Evolutionary conservation across 2,113 vertebrate genomes (phyloP), one percentile per base, ranked within the genome.

Genomic region (Oryzias curvinotus): DNA sequence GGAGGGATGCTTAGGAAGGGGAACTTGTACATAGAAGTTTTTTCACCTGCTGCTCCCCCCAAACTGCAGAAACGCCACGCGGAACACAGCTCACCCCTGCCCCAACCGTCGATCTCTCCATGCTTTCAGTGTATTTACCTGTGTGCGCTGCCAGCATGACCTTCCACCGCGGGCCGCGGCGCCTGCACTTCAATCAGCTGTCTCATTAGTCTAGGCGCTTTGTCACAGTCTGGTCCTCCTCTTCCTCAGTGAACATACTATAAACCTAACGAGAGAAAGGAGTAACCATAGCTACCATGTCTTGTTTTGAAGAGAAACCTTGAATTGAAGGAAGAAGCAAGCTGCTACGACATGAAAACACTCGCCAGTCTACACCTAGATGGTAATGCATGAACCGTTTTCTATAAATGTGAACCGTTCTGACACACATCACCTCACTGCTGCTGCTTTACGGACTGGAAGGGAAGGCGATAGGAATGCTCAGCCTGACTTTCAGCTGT

Each of bases 81-180:
- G 56, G 62, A 64, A 36, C 67, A 18, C 52, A 56, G 57, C 58
- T 68, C 60, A 26, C 47, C 21, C 52, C 71, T 76, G 60, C 61
- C 63, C 41, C 45, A 51, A 58, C 75, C 30, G 41, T 54, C 58
- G 57, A 69, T 60, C 56, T 78, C 72, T 75, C 44, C 68, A 48
- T 28, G 73, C 70, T 68, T 71, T 76, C 16, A 30, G 41, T 75
- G 77, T 80, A 62, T 75, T 65, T 64, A 77, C 62, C 71, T 77
- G 73, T 66, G 71, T 74, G 80, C 82, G 71, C 72, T 65, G 73
- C 81, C 76, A 80, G 88, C 87, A 90, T 90, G 87, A 85, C 74
- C 81, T 75, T 14, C 57, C 80, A 82, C 80, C 65, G 65, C 76
- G 58, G 67, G 60, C 62, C 73, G 52, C 41, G 4, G 66, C 16